These are phyloP conservation scores for Ricordea florida DNA, from an alignment of 92 coral and sea anemone species.

Conservation along the genomic window DNA sequence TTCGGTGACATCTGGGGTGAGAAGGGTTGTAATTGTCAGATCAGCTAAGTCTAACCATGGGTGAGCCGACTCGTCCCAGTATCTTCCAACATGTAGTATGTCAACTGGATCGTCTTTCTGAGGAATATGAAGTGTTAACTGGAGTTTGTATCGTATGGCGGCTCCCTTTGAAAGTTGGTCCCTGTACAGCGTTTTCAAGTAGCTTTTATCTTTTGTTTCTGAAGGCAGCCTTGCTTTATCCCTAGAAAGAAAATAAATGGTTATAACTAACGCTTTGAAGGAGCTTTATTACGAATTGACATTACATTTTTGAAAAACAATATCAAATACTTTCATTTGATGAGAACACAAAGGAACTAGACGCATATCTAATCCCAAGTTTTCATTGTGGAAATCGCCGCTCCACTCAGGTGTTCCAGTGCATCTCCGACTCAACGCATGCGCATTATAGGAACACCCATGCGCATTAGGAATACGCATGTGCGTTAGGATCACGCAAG, in stretches of 20 bases:
- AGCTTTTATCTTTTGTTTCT: conserved; percentile 60
- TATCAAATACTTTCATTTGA: no score
- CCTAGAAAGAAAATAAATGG: conserved; percentile 2
- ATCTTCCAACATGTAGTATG: conserved; percentile 61
- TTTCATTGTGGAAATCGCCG: no score
- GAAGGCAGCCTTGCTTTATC: conserved; percentile 42
- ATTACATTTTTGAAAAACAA: no score
- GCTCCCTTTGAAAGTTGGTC: conserved; percentile 61
- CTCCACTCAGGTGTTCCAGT: no score
- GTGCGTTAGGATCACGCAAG: no score
- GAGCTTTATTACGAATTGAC: no score
- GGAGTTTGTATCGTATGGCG: conserved; percentile 71
- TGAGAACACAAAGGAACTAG: no score
- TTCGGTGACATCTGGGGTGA: conserved; percentile 74
- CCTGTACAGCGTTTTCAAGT: conserved; percentile 67
- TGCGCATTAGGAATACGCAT: no score
- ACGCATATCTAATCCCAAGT: no score
- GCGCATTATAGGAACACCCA: no score
- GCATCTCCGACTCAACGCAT: no score
- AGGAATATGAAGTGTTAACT: conserved; percentile 74
- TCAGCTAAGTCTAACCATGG: conserved; percentile 96
- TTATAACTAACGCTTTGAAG: no score
- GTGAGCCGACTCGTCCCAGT: conserved; percentile 85
- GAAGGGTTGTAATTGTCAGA: conserved; percentile 70
- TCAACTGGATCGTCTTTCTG: conserved; percentile 67